These are phyloP conservation scores for Bombus terrestris DNA, from an alignment of 1,140 invertebrate genomes.

Conservation along the genomic window DNA sequence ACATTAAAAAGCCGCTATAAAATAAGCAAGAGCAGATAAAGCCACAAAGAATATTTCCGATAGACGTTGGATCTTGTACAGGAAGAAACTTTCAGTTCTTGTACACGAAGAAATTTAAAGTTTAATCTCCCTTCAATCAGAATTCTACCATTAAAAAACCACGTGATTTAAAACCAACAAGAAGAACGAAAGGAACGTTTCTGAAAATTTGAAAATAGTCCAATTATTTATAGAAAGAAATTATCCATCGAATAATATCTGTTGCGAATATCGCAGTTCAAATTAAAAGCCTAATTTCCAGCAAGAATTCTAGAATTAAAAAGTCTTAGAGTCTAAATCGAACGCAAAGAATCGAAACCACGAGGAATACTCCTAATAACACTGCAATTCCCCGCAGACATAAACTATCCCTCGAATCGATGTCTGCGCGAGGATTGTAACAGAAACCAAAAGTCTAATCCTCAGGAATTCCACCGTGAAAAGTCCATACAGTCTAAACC, in stretches of 20 bases:
- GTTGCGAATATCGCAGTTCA: no score
- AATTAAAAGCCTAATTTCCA: neutral
- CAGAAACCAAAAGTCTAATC: neutral
- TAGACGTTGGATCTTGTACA: neutral
- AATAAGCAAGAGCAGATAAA: neutral
- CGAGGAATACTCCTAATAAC: neutral
- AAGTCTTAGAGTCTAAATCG: neutral
- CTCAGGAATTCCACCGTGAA: neutral
- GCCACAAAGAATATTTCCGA: neutral
- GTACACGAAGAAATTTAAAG: neutral
- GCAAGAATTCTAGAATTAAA: no score
- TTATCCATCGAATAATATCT: no score
- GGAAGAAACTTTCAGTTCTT: neutral
- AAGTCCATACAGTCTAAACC: neutral
- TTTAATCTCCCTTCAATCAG: no score
- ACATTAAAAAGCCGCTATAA: neutral
- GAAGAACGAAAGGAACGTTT: no score
- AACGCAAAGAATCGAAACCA: neutral
- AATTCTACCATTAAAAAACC: no score
- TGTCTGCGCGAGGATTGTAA: neutral
- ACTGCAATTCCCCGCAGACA: neutral
- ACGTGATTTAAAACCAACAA: no score
- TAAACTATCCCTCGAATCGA: neutral
- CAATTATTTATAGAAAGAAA: no score
- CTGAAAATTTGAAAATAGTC: no score